Conservation (phyloP, 2,888 invertebrate genomes). For the Tromatobia lineatoria region DNA sequence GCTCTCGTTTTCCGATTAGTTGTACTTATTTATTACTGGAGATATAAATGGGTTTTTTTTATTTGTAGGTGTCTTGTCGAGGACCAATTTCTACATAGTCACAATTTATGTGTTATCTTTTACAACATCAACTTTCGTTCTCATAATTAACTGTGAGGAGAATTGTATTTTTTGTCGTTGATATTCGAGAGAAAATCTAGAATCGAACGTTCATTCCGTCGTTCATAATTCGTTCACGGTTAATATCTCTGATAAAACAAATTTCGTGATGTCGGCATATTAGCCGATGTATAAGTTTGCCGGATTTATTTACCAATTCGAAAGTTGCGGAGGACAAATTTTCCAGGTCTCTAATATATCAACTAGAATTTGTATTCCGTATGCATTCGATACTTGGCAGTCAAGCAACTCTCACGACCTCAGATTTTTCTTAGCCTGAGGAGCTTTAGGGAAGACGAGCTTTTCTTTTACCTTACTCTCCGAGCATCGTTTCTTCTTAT, state of each 20-base stretch:
- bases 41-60: constrained; percentile 32
- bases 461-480: constrained; percentile 43
- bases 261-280: no score
- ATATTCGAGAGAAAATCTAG: background rate
- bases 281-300: no score
- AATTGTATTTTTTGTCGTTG: background rate
- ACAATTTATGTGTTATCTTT: no score
- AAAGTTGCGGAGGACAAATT: no score
- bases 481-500: constrained; percentile 26
- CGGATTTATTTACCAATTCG: no score
- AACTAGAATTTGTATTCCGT: no score
- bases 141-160: background rate
- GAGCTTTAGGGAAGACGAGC: constrained; percentile 41
- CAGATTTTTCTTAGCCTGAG: constrained; percentile 24
- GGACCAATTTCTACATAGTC: constrained; percentile 13
- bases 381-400: no score
- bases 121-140: background rate
- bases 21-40: constrained; percentile 38
- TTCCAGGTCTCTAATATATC: no score
- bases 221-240: background rate
- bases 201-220: background rate
- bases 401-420: constrained; percentile 21
- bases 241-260: no score
- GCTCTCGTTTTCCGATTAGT: constrained; percentile 24
- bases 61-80: constrained; percentile 13